Evolutionary conservation across 2,797 vertebrate genomes (phyloP), one percentile per base, ranked within the genome.

Genomic region (Meda fulgida): DNA sequence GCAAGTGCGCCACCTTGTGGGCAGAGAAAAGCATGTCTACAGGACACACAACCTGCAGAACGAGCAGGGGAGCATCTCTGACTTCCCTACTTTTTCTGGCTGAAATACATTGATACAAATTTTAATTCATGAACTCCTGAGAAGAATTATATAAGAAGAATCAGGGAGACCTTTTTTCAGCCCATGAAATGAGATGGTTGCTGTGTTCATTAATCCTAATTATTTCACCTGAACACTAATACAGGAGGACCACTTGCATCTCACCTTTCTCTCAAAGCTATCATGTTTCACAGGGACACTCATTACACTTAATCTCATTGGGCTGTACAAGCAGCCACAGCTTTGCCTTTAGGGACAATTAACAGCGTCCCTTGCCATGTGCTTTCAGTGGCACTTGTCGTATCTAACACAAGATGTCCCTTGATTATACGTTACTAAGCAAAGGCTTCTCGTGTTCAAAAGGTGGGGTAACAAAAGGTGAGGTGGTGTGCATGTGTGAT

Each of bases 351-450:
- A 84, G 58, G 80, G 85, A 77, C 67, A 84, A 88, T 88, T 87
- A 88, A 89, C 71, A 78, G 63, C 16, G 53, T 78, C 82, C 71
- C 87, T 78, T 63, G 83, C 70, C 86, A 46, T 55, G 85, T 86
- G 81, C 46, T 86, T 77, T 65, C 65, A 13, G 84, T 31, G 80
- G 66, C 51, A 43, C 40, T 80, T 67, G 48, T 55, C n/a, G 81
- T 85, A 86, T 84, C 87, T 84, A 88, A 88, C 66, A 78, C 88
- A 84, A 81, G 81, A 58, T 73, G 79, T 84, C 88, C 87, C 88
- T 84, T 34, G 46, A 84, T 76, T 80, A 67, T 75, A 58, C 43
- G 90, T 90, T 87, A 88, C 87, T 88, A 90, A 88, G 89, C 29
- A 80, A 90, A 77, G 86, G 76, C 83, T 79, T 71, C 72, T 84